These are phyloP conservation scores for Zaprionus kolodkinae DNA, from an alignment of 1,140 invertebrate genomes.

Conservation along the genomic window DNA sequence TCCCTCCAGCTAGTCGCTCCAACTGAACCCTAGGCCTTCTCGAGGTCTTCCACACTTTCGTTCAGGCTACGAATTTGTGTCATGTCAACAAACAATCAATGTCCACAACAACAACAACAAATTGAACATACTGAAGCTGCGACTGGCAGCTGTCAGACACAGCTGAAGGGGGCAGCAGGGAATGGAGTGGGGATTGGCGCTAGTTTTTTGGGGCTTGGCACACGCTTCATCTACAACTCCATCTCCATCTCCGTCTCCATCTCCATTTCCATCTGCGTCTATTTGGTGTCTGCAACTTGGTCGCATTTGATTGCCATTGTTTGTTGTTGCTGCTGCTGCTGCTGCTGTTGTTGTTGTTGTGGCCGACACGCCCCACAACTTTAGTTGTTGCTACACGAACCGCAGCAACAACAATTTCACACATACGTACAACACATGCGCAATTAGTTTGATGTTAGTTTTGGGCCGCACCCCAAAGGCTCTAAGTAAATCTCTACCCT, in stretches of 20 bases:
- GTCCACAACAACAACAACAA: slow-evolving; percentile 11
- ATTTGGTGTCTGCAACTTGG: slow-evolving; percentile 42
- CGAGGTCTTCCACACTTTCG: slow-evolving; percentile 35
- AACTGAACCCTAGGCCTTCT: neutral
- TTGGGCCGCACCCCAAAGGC: slow-evolving; percentile 29
- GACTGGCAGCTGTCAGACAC: slow-evolving; percentile 11
- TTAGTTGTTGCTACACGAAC: slow-evolving; percentile 15
- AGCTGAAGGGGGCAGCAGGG: neutral
- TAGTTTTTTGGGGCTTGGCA: slow-evolving; percentile 47
- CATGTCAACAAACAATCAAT: slow-evolving; percentile 43
- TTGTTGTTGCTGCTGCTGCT: slow-evolving; percentile 28
- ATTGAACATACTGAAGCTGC: slow-evolving; percentile 8
- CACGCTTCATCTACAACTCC: slow-evolving; percentile 24
- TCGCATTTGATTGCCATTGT: slow-evolving; percentile 71
- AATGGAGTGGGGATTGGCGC: neutral
- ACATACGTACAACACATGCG: slow-evolving; percentile 23
- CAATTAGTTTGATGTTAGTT: slow-evolving; percentile 35
- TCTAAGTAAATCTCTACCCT: neutral
- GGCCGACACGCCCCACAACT: slow-evolving; percentile 15
- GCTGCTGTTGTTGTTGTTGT: slow-evolving; percentile 10
- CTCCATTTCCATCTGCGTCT: slow-evolving; percentile 3
- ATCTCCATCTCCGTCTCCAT: neutral
- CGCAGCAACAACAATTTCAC: slow-evolving; percentile 6
- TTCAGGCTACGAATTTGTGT: slow-evolving; percentile 24
- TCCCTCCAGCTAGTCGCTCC: slow-evolving; percentile 14